Evolutionary conservation across 2,797 vertebrate species (phyloP), one percentile per base, ranked within the genome.

Genomic region (Cryptoprocta ferox): DNA sequence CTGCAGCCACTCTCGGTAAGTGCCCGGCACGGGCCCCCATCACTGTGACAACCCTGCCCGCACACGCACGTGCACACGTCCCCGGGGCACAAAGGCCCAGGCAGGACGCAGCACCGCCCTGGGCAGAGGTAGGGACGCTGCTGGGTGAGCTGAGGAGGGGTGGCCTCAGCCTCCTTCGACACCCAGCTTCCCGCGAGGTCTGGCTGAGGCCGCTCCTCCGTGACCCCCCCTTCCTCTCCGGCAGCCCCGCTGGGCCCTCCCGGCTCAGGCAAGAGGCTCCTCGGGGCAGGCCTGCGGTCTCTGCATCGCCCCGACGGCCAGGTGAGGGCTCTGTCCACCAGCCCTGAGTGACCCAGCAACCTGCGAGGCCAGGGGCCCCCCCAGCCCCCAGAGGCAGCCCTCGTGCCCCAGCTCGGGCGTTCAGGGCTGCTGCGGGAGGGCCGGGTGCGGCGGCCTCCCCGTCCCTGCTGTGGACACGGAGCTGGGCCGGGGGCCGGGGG

Each of bases 211-310:
- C 48, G 3, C 26, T 48, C 19, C 30, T 18, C 5, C 0, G 15
- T 0, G 32, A 32, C 37, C 53, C 5, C 5, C 1, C 15, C 6
- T 28, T 14, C 48, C 82, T 35, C 66, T 50, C 15, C 9, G 6
- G 56, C 18, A n/a, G 12, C 63, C 3, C 48, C 48, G 48, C 12
- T 0, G 0, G 2, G 13, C 6, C 0, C 32, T 30, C 28, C 15
- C 37, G 19, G 19, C 8, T 6, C 68, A 11, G 15, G 48, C 4
- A 7, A 10, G 18, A 50, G 10, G 10, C 37, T n/a, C 45, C n/a
- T 30, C 30, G 6, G 80, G 26, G 30, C 4, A 3, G n/a, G 21
- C 65, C 78, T 32, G 14, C 5, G 11, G 8, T 35, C 80, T 56
- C 35, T 10, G n/a, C 1, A 0, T 26, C 37, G 28, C 16, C 70